Evolutionary conservation across 2,113 vertebrate species (phyloP).

Genomic region (Dasyornis broadbenti): DNA sequence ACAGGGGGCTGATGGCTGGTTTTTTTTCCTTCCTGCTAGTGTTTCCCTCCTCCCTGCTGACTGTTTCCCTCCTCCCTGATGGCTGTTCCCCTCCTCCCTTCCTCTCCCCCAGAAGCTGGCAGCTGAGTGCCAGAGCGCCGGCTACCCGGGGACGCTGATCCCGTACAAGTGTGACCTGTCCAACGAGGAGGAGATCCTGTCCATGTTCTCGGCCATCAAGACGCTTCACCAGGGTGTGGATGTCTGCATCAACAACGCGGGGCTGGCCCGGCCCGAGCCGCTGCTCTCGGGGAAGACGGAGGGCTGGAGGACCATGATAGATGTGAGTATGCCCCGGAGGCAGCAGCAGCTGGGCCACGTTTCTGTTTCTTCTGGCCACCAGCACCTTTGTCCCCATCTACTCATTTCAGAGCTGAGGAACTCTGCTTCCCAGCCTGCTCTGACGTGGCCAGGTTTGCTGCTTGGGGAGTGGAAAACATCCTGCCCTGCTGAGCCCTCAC

Average conservation of each 20-base stretch:
- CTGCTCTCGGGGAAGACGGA: conserved; percentile 87
- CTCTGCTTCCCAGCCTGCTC: not conserved
- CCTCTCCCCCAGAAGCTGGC: conserved; percentile 82
- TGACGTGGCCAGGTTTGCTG: not conserved
- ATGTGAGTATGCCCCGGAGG: conserved; percentile 72
- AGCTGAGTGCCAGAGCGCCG: conserved; percentile 92
- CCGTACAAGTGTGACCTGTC: conserved; percentile 94
- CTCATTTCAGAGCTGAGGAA: not conserved
- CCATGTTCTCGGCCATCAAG: conserved; percentile 94
- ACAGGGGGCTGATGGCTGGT: not conserved
- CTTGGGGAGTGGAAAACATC: not conserved
- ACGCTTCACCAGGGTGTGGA: conserved; percentile 90
- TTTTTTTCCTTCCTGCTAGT: not conserved
- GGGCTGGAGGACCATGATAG: conserved; percentile 94
- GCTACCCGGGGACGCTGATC: conserved; percentile 87
- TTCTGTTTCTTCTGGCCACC: not conserved
- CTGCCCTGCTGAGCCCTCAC: not conserved
- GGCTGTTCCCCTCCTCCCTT: not conserved
- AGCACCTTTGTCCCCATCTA: not conserved
- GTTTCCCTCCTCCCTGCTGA: not conserved
- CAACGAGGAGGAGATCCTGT: conserved; percentile 94
- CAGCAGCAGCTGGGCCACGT: not conserved
- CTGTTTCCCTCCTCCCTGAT: not conserved
- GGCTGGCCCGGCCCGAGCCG: conserved; percentile 86
- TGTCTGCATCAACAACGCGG: conserved; percentile 95